These are phyloP conservation scores for Hyperoplus immaculatus DNA, from an alignment of 2,797 vertebrate species.

Conservation along the genomic window DNA sequence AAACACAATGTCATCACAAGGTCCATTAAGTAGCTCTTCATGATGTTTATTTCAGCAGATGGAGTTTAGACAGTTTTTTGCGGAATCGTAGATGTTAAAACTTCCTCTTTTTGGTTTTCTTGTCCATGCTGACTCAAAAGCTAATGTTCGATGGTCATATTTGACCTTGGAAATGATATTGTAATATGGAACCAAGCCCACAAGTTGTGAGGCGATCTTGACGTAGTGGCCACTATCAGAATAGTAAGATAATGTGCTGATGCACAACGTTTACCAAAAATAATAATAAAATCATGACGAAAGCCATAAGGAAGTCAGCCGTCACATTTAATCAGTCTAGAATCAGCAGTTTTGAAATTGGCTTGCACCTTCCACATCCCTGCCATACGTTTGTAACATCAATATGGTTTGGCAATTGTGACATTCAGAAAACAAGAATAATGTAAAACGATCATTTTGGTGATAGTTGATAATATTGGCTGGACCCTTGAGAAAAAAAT, in stretches of 20 bases:
- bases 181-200: background rate
- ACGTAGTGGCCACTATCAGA: background rate
- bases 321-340: background rate
- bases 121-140: slow-evolving; percentile 7
- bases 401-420: background rate
- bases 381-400: background rate
- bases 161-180: slow-evolving; percentile 7
- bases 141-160: slow-evolving; percentile 5
- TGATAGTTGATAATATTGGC: background rate
- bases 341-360: background rate
- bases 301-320: too few relatives aligned
- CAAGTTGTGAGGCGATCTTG: background rate
- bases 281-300: too few relatives aligned
- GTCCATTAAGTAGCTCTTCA: slow-evolving; percentile 12
- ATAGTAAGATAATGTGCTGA: background rate
- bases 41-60: slow-evolving; percentile 1
- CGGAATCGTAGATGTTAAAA: background rate
- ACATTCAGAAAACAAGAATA: background rate
- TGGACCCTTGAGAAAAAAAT: background rate
- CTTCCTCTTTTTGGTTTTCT: background rate
- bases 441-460: slow-evolving; percentile 3
- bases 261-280: background rate
- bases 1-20: slow-evolving; percentile 6
- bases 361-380: too few relatives aligned
- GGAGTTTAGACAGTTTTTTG: background rate